Evolutionary conservation across 2,888 invertebrate species (phyloP).

Genomic region (Pasiphila rectangulata): DNA sequence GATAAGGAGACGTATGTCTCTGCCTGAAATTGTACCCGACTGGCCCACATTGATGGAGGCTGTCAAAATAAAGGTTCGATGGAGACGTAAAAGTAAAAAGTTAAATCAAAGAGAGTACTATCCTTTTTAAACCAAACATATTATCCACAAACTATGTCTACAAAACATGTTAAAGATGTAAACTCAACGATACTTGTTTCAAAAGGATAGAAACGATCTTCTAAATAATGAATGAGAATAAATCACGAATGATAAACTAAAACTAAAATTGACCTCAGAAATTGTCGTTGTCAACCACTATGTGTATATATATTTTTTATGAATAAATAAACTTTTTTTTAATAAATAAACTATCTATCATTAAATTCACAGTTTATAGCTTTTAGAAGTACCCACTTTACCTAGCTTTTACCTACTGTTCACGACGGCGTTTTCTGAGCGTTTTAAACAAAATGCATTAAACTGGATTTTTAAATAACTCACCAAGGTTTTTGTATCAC

Average conservation of each 20-base stretch:
- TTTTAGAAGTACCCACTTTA: too few species aligned
- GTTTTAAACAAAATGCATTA: slow-evolving; percentile 70
- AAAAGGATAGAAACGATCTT: slow-evolving; percentile 53
- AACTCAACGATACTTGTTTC: slow-evolving; percentile 35
- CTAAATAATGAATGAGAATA: slow-evolving; percentile 66
- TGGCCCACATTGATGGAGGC: slow-evolving; percentile 87
- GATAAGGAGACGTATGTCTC: slow-evolving; percentile 85
- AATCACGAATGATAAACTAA: slow-evolving; percentile 61
- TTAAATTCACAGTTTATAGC: too few species aligned
- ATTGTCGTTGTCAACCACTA: slow-evolving; percentile 48
- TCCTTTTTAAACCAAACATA: slow-evolving; percentile 45
- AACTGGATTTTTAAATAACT: slow-evolving; percentile 70
- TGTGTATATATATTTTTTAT: too few species aligned
- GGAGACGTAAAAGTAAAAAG: slow-evolving; percentile 55
- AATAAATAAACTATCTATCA: too few species aligned
- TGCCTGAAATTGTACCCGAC: slow-evolving; percentile 87
- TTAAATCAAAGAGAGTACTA: slow-evolving; percentile 45
- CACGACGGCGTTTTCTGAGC: slow-evolving; percentile 47
- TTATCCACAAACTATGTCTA: neutral
- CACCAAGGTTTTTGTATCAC: slow-evolving; percentile 71
- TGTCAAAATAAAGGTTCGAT: slow-evolving; percentile 86
- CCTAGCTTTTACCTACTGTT: slow-evolving; percentile 20
- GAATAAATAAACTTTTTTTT: too few species aligned
- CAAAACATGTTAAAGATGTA: neutral
- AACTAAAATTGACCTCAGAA: slow-evolving; percentile 52